Conservation (phyloP, 2,797 vertebrate species). For the Kryptopterus vitreolus region DNA sequence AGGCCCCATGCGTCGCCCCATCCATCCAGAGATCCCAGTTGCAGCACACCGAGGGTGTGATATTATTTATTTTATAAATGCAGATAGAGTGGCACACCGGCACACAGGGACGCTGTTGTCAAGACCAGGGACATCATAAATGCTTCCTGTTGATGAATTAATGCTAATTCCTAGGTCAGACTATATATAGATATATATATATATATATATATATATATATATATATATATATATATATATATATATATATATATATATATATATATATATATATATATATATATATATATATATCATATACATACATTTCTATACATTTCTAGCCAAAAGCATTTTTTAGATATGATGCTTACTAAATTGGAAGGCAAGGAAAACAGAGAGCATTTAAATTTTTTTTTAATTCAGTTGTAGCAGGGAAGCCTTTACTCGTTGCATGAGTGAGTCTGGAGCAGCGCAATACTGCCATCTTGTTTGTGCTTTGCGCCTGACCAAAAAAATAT, state of each 20-base stretch:
- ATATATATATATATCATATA: neutral
- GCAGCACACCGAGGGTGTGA: conserved; percentile 60
- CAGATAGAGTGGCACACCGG: conserved; percentile 46
- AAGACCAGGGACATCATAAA: conserved; percentile 59
- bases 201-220: neutral
- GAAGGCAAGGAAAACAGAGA: conserved; percentile 8
- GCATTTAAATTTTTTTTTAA: neutral
- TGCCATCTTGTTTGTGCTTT: conserved; percentile 46
- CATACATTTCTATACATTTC: neutral
- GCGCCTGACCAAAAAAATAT: neutral
- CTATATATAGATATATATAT: too few relatives aligned
- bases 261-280: neutral
- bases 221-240: neutral
- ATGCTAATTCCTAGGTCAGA: conserved; percentile 50
- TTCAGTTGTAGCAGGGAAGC: conserved; percentile 44
- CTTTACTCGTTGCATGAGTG: conserved; percentile 23
- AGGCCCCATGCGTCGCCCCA: conserved; percentile 38
- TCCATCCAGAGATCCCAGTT: conserved; percentile 62
- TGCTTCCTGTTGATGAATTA: conserved; percentile 56
- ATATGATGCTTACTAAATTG: neutral
- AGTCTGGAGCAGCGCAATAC: conserved; percentile 58
- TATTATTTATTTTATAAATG: conserved; percentile 64
- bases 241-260: neutral
- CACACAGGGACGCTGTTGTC: conserved; percentile 67
- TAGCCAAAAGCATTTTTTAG: conserved; percentile 1